phyloP scores from a whole-genome alignment of 2,888 invertebrate species.

The Chironomus tentans region DNA sequence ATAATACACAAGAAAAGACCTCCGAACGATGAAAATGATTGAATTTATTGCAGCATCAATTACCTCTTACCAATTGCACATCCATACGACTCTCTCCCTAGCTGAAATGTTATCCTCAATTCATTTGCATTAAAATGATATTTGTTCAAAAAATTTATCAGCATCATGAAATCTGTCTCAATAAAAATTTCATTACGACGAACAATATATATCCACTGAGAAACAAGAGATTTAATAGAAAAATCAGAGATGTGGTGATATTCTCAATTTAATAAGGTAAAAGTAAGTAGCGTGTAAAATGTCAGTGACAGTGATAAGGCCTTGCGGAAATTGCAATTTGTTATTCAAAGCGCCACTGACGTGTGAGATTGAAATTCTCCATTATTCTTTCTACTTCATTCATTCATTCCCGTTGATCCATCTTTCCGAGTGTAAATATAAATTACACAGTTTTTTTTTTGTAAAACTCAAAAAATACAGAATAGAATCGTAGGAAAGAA shows the following conservation, averaged over 20 bases:
- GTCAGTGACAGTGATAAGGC: slow-evolving; percentile 15
- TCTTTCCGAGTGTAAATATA: slow-evolving; percentile 17
- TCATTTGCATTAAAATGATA: slow-evolving; percentile 7
- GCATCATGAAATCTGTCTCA: not conserved
- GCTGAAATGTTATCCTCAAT: not conserved
- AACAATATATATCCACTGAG: not conserved
- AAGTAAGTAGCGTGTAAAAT: slow-evolving; percentile 22
- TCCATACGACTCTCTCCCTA: not conserved
- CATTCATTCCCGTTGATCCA: not conserved
- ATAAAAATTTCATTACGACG: not conserved
- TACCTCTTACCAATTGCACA: not conserved
- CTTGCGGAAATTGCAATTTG: slow-evolving; percentile 20
- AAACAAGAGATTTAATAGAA: not conserved
- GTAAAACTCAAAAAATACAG: not conserved
- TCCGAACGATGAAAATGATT: not conserved
- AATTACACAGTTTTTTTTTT: slow-evolving; percentile 14
- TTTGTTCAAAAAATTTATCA: not conserved
- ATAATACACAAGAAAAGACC: too few relatives aligned
- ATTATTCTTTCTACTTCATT: not conserved
- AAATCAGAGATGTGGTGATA: not conserved
- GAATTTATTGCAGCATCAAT: not conserved
- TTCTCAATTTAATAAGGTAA: slow-evolving; percentile 17
- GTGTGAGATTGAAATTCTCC: slow-evolving; percentile 23
- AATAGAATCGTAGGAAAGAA: not conserved
- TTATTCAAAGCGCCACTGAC: slow-evolving; percentile 24